Percentiles rank a stretch among this genome's conserved stretches.
Conservation (phyloP, 2,888 invertebrate species). For the Myopa testacea region DNA sequence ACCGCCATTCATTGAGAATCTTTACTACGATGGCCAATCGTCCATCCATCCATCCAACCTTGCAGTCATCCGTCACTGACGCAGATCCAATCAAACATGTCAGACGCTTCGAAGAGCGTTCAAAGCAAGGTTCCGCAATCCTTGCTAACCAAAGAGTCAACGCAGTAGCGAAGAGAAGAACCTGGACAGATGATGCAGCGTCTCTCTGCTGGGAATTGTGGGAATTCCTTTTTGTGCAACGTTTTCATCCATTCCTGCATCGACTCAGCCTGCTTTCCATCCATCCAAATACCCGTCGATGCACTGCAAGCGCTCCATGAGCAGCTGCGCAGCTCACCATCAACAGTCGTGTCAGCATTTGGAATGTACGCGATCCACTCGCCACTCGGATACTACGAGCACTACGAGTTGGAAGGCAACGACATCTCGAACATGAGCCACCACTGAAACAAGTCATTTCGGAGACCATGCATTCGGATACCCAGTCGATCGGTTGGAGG, state of each 20-base stretch:
- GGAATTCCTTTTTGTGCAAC: slow-evolving; percentile 30
- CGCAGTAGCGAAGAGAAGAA: background rate
- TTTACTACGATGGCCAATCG: background rate
- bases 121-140: slow-evolving; percentile 9
- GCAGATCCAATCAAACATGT: slow-evolving; percentile 34
- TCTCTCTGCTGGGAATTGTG: slow-evolving; percentile 28
- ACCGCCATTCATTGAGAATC: slow-evolving; percentile 18
- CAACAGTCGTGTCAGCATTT: slow-evolving; percentile 2
- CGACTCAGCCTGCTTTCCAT: background rate
- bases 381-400: background rate
- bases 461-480: background rate
- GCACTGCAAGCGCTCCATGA: background rate
- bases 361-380: slow-evolving; percentile 4
- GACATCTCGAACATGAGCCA: background rate
- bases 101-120: slow-evolving; percentile 13
- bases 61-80: slow-evolving; percentile 15
- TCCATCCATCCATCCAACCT: background rate
- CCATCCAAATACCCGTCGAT: background rate
- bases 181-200: background rate
- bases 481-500: background rate
- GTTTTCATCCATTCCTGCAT: background rate
- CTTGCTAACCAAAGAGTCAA: background rate
- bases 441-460: slow-evolving; percentile 30
- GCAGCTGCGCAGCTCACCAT: background rate
- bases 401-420: no score